Evolutionary conservation across 2,113 vertebrate species (phyloP), one percentile per base, ranked within the genome.

Genomic region (Lepus europaeus): DNA sequence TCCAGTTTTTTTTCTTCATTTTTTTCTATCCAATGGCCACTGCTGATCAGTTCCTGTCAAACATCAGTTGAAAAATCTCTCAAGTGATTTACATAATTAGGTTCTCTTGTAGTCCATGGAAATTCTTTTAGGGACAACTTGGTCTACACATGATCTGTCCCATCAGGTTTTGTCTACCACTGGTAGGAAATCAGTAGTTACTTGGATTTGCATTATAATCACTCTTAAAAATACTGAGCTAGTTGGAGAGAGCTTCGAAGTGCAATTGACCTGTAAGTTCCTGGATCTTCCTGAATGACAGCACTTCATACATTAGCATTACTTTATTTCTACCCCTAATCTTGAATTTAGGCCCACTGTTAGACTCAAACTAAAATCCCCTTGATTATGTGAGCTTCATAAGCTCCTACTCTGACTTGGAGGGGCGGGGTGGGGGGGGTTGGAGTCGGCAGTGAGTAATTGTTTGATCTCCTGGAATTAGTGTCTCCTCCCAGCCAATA

Each of bases 251-350:
- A 95, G 29, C 9, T 49, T 4, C 36, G 68, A 19, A 6, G 66
- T 92, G 5, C 91, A 68, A 91, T 84, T 89, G 31, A 95, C 73
- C 83, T 94, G 22, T 70, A 70, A 97, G 20, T 53, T 68, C 17
- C n/a, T 64, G 61, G 22, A n/a, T 64, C 7, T n/a, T 68, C 64
- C 6, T 53, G 20, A 79, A 31, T 49, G 20, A 36, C 27, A 72
- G 33, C 19, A 36, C 19, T 77, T 87, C 27, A 72, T 19, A 79
- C 5, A 25, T 5, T 27, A 25, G 45, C 59, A 25, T 14, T 25
- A 51, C 22, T 33, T 53, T 14, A 13, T 90, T 87, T 78, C 45
- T 51, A 73, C 13, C 29, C 6, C 3, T 36, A 13, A 6, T 51
- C 31, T 76, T 19, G 25, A 72, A 45, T 19, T 66, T 13, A 23